Evolutionary conservation across 2,797 vertebrate genomes (phyloP).

Genomic region (Podarcis siculus): DNA sequence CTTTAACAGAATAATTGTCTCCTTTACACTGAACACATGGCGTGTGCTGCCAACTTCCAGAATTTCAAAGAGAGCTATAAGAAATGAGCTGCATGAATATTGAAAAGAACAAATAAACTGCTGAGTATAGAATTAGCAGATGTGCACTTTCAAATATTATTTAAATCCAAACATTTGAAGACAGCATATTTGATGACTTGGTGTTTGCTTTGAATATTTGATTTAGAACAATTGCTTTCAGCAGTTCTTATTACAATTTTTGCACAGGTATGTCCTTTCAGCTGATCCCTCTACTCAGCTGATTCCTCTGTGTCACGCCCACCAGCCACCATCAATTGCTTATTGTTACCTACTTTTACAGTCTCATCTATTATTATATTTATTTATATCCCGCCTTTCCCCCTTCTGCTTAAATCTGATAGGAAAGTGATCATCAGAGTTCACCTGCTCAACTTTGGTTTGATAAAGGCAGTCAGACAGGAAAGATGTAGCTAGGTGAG

Average conservation of each 20-base stretch:
- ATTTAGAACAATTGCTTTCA: conserved; percentile 8
- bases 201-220: conserved; percentile 13
- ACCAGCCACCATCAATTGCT: not conserved
- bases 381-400: no score
- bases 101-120: conserved; percentile 19
- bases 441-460: not conserved
- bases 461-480: not conserved
- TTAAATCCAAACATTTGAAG: conserved; percentile 24
- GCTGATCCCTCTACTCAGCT: not conserved
- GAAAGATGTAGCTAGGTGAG: not conserved
- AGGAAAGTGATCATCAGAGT: not conserved
- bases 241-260: not conserved
- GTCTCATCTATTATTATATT: not conserved
- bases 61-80: not conserved
- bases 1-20: not conserved
- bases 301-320: not conserved
- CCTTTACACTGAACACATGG: not conserved
- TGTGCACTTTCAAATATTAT: not conserved
- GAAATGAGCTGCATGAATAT: conserved; percentile 14
- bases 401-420: not conserved
- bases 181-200: not conserved
- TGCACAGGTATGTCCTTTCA: not conserved
- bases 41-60: not conserved
- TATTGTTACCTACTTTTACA: not conserved
- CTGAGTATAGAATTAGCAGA: conserved; percentile 2